Conservation (phyloP, 2,113 vertebrate species). For the Corapipo altera region DNA sequence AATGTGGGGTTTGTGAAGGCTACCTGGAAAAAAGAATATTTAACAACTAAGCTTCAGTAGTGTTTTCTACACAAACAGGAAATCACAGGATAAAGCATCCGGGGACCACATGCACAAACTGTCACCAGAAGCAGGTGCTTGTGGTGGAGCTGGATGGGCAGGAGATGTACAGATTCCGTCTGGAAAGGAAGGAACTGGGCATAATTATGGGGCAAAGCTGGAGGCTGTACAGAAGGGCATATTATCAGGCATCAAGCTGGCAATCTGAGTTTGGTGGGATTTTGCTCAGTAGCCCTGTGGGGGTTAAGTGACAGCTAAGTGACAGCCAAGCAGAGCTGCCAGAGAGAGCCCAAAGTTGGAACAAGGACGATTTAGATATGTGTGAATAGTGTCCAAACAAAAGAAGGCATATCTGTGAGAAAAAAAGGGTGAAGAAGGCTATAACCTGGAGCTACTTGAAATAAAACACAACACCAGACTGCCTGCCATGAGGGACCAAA, state of each 20-base stretch:
- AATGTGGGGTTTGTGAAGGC: neutral
- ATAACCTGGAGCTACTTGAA: neutral
- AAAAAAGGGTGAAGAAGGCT: neutral
- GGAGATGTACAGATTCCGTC: neutral
- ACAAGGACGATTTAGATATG: neutral
- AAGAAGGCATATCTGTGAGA: neutral
- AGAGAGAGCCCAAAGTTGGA: neutral
- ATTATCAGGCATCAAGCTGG: neutral
- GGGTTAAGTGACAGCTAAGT: neutral
- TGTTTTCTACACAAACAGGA: neutral
- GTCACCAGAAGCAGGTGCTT: neutral
- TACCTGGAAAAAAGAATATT: neutral
- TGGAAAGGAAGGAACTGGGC: neutral
- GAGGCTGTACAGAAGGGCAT: neutral
- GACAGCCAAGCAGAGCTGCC: neutral
- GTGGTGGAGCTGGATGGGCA: neutral
- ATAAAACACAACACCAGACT: neutral
- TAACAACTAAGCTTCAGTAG: neutral
- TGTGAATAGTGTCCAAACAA: neutral
- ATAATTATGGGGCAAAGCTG: neutral
- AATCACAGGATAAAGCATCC: neutral
- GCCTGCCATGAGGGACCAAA: neutral
- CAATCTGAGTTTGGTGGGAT: neutral
- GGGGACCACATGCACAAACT: neutral
- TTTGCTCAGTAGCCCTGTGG: neutral